Base-by-base conservation (phyloP, 2,888 invertebrate species). In the Andrena praecox region DNA sequence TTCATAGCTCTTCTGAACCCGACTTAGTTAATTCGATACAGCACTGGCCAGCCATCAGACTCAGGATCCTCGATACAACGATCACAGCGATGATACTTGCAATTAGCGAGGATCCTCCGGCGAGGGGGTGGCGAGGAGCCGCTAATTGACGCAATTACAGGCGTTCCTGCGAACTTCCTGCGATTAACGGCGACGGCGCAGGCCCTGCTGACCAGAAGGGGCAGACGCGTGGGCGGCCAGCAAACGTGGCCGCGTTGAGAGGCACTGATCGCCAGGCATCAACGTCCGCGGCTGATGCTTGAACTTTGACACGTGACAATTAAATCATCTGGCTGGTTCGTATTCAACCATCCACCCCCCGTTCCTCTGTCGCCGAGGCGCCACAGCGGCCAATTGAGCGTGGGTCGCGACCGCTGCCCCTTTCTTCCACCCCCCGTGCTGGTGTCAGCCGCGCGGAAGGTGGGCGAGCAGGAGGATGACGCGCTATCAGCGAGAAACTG, bases 301-400 rank as follows among this genome's bases (percentile, higher is more conserved):
- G 90, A 89, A 90, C 91, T 85, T 75, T 89, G 88, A 85, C 89
- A 87, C 85, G 67, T 73, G 86, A 79, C 85, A 92, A 92, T 92
- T 92, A 92, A 92, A 92, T 92, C 91, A 92, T 92, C 90, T 86
- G 80, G 62, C 84, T 78, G 80, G 85, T 83, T 87, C 29, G 56
- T 16, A 86, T 89, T 90, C 90, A 87, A 84, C 84, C 88, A 83
- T 89, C 89, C 89, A 89, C 90, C 91, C 24, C 54, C 24, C 82
- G 29, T 71, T 66, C 42, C 64, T 48, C 20, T 77, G 77, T 88
- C 86, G 84, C 71, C 69, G 72, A 75, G 81, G 85, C 87, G 87
- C 87, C 87, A 82, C 63, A 50, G 10, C 29, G 24, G 33, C 78
- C 84, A 90, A 92, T 92, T 90, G 87, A 81, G 89, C 89, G 92